Conservation (phyloP, 2,888 invertebrate species). For the Hirtodrosophila confusa region DNA sequence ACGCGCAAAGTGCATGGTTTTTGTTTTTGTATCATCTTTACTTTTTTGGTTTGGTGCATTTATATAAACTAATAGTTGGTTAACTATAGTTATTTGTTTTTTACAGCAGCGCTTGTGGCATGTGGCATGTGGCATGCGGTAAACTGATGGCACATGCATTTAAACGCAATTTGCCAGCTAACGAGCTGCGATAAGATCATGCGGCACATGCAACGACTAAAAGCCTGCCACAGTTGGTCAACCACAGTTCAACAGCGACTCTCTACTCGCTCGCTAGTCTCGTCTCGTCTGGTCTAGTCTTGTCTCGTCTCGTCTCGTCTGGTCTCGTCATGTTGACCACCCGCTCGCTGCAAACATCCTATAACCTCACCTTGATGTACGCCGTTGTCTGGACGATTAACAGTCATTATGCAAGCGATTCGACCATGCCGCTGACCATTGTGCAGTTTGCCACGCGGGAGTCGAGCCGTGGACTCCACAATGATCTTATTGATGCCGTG, state of each 20-base stretch:
- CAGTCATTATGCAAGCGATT: slow-evolving; percentile 62
- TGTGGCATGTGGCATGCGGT: slow-evolving; percentile 12
- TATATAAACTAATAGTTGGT: slow-evolving; percentile 3
- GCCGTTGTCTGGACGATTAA: slow-evolving; percentile 80
- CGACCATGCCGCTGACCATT: slow-evolving; percentile 62
- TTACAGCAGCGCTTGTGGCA: slow-evolving; percentile 16
- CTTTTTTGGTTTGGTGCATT: no score
- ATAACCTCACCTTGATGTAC: slow-evolving; percentile 75
- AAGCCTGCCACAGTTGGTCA: slow-evolving; percentile 19
- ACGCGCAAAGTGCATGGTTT: slow-evolving; percentile 4
- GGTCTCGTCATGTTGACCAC: slow-evolving; percentile 27
- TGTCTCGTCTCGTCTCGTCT: slow-evolving; percentile 16
- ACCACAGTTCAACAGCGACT: background rate
- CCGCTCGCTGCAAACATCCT: slow-evolving; percentile 17
- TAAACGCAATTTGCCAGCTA: slow-evolving; percentile 48
- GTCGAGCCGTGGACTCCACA: slow-evolving; percentile 56
- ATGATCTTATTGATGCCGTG: slow-evolving; percentile 68
- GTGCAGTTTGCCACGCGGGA: slow-evolving; percentile 65
- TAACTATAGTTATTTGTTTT: slow-evolving; percentile 5
- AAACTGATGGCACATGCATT: slow-evolving; percentile 54
- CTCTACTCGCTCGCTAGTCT: background rate
- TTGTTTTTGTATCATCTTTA: no score
- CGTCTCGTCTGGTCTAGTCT: slow-evolving; percentile 5
- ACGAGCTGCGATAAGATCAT: slow-evolving; percentile 31
- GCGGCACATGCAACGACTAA: slow-evolving; percentile 29